Evolutionary conservation across 2,888 invertebrate species (phyloP).

Genomic region (Dicyrtomina minuta): DNA sequence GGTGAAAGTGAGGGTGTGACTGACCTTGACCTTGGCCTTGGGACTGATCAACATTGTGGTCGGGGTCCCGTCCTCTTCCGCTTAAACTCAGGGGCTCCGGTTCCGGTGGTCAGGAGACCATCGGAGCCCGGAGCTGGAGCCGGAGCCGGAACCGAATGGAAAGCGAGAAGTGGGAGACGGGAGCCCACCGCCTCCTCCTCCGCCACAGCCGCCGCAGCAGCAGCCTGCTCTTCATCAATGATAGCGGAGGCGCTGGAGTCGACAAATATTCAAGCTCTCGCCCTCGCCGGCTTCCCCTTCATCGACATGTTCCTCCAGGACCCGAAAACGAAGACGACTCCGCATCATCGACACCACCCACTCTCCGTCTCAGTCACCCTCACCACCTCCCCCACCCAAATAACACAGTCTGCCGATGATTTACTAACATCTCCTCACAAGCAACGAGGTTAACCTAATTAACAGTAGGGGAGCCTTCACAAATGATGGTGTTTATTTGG

Average conservation of each 20-base stretch:
- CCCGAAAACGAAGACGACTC: background rate
- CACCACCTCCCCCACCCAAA: constrained; percentile 13
- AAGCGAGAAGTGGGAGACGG: background rate
- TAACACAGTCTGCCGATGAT: constrained; percentile 47
- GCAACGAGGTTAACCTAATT: background rate
- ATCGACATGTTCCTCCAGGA: background rate
- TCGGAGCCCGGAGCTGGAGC: background rate
- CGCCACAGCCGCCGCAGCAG: too few relatives aligned
- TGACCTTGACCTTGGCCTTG: background rate
- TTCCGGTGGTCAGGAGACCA: too few relatives aligned
- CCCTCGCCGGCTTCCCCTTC: constrained; percentile 46
- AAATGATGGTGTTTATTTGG: too few relatives aligned
- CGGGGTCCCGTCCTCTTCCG: background rate
- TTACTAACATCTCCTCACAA: constrained; percentile 30
- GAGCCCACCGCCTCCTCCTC: background rate
- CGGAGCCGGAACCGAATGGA: background rate
- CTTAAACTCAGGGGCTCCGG: background rate
- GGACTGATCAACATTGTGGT: background rate
- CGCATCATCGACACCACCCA: too few relatives aligned
- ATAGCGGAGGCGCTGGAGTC: constrained; percentile 50
- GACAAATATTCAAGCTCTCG: constrained; percentile 49
- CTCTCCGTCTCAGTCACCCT: background rate
- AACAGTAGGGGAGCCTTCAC: too few relatives aligned
- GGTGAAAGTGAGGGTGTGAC: background rate
- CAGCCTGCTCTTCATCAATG: too few relatives aligned